Conservation (phyloP, 2,113 vertebrate species). For the Egretta garzetta region DNA sequence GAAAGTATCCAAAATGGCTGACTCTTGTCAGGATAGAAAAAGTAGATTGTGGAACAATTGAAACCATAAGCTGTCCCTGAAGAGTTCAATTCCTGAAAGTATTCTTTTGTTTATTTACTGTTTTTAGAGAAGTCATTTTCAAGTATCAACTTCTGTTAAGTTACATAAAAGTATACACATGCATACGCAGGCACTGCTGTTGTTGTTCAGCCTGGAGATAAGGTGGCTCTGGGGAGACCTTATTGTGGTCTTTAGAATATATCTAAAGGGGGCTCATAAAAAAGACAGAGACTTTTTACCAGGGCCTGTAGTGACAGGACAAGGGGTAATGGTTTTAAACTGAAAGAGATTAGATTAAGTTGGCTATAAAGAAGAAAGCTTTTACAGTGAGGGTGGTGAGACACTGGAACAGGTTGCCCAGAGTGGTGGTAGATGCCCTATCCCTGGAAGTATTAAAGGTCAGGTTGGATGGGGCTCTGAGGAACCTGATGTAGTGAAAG, state of each 20-base stretch:
- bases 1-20: background rate
- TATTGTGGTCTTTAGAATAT: background rate
- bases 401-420: background rate
- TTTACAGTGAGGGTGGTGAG: background rate
- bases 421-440: background rate
- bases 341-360: background rate
- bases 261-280: background rate
- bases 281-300: background rate
- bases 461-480: background rate
- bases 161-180: background rate
- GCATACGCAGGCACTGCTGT: background rate
- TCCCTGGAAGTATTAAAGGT: background rate
- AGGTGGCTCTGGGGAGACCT: background rate
- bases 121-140: background rate
- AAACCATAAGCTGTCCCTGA: background rate
- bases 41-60: background rate
- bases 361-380: background rate
- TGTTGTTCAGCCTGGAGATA: background rate
- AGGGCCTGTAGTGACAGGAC: background rate
- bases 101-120: background rate
- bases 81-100: background rate
- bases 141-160: background rate
- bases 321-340: background rate
- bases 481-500: background rate
- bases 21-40: background rate